Evolutionary conservation across 2,797 vertebrate genomes (phyloP), one percentile per base, ranked within the genome.

Genomic region (Girardinus metallicus): DNA sequence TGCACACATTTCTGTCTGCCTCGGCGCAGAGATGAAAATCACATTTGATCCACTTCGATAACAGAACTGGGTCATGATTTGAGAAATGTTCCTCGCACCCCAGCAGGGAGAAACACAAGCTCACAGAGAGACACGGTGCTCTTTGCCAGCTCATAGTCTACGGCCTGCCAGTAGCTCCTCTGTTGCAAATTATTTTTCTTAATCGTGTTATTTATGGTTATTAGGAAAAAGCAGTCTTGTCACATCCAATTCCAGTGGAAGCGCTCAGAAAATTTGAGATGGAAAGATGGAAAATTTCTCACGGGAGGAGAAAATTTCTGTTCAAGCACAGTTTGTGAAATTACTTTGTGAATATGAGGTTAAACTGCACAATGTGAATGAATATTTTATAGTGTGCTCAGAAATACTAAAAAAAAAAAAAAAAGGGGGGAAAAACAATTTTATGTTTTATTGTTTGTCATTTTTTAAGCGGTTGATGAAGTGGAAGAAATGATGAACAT

Each of bases 61-160:
- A 85, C 89, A 92, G 91, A 95, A 94, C 86, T 93, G 93, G 93
- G 92, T 94, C 91, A 94, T 85, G 85, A 90, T 91, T 90, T 91
- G 91, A 93, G 89, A 93, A 89, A 90, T 90, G 83, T 89, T 93
- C 85, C 75, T 90, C 81, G 76, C 89, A 90, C 84, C 87, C 89
- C 87, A 90, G 82, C 85, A 85, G 84, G 85, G 89, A 84, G 76
- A 57, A 86, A 71, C 66, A 82, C 77, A 78, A 26, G 83, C 41
- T 68, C 78, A 80, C 73, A 62, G 34, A 75, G 49, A 83, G 73
- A 80, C 81, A 80, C 73, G 76, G 44, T 47, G 36, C 81, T 31
- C 85, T 77, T 23, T 88, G 91, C 91, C 90, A 92, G 89, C 80
- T 84, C 84, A 51, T 5, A 76, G 86, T 87, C 80, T 73, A 74